Evolutionary conservation across 2,888 invertebrate genomes (phyloP).

Genomic region (Melieria omissa): DNA sequence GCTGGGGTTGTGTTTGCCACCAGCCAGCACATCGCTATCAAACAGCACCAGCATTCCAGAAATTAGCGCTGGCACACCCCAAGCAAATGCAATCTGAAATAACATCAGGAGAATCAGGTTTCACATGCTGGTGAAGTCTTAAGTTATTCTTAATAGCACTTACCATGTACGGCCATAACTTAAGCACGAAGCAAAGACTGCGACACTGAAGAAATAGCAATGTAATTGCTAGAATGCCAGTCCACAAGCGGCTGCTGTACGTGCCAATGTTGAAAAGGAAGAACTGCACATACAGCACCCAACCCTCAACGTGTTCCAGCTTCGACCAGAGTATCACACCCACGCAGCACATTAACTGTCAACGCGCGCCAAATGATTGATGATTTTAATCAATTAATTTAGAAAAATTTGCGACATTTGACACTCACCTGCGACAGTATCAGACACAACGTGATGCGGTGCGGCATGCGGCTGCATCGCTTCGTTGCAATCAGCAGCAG

Average conservation of each 20-base stretch:
- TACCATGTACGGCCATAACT: constrained; percentile 77
- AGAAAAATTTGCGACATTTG: background rate
- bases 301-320: constrained; percentile 69
- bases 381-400: constrained; percentile 4
- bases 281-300: constrained; percentile 80
- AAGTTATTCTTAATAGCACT: background rate
- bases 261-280: constrained; percentile 80
- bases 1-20: constrained; percentile 76
- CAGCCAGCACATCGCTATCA: constrained; percentile 68
- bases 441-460: constrained; percentile 82
- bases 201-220: constrained; percentile 85
- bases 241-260: constrained; percentile 87
- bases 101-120: constrained; percentile 1
- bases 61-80: constrained; percentile 77
- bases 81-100: constrained; percentile 71
- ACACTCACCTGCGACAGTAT: constrained; percentile 79
- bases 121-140: background rate
- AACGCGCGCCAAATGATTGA: constrained; percentile 34
- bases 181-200: constrained; percentile 84
- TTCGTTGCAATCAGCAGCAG: constrained; percentile 79
- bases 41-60: constrained; percentile 74
- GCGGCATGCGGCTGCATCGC: constrained; percentile 82
- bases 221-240: constrained; percentile 82
- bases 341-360: constrained; percentile 74
- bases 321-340: constrained; percentile 82